A percentile compares a stretch with the other conserved stretches of the same genome.
Conservation (phyloP, 2,797 vertebrate species). For the Sebastes goodei region DNA sequence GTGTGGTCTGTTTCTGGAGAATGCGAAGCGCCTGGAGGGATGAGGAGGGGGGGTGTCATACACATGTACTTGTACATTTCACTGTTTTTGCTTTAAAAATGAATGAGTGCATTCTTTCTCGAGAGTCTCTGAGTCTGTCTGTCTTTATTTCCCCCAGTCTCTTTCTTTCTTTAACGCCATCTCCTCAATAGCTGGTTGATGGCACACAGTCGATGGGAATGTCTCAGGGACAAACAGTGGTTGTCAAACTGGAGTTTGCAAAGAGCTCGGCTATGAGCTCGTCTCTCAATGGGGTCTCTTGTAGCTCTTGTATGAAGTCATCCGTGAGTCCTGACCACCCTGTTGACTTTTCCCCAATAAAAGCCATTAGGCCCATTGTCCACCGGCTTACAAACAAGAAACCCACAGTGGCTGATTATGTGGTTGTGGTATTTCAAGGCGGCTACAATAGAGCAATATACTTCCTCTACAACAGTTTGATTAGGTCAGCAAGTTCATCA, state of each 20-base stretch:
- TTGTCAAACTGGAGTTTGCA: conserved; percentile 65
- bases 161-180: conserved; percentile 21
- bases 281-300: conserved; percentile 74
- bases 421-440: conserved; percentile 27
- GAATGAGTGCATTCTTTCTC: conserved; percentile 65
- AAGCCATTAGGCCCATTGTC: conserved; percentile 60
- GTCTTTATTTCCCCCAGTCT: conserved; percentile 4
- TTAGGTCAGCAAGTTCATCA: conserved; percentile 26
- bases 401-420: conserved; percentile 54
- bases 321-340: conserved; percentile 66
- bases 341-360: conserved; percentile 75
- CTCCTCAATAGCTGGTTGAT: conserved; percentile 65
- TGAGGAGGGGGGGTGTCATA: conserved; percentile 27
- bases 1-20: conserved; percentile 67
- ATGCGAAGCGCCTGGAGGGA: conserved; percentile 28
- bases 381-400: conserved; percentile 67
- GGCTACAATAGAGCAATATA: neutral
- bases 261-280: conserved; percentile 38
- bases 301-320: conserved; percentile 67
- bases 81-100: conserved; percentile 60
- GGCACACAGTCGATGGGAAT: conserved; percentile 60
- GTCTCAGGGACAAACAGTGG: conserved; percentile 59
- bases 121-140: conserved; percentile 33
- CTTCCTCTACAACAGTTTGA: conserved; percentile 17
- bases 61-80: conserved; percentile 50